These are phyloP conservation scores for Falco novaeseelandiae DNA, from an alignment of 2,797 vertebrate genomes.

Conservation along the genomic window DNA sequence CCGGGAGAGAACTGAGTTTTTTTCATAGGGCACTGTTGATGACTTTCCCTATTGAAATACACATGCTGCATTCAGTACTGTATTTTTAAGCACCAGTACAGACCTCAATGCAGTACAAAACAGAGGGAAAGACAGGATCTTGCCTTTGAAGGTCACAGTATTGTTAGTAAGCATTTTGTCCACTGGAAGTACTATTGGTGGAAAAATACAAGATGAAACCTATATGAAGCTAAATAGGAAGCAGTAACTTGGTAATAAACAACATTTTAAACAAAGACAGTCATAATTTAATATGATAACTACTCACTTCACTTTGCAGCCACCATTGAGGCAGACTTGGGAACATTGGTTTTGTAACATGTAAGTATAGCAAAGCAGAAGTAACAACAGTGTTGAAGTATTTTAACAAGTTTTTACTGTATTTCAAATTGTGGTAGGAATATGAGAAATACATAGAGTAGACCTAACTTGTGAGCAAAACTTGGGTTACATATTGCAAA, in stretches of 20 bases:
- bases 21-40: not conserved
- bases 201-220: conserved; percentile 3
- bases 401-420: not conserved
- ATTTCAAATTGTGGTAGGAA: not conserved
- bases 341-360: not conserved
- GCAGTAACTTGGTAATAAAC: not conserved
- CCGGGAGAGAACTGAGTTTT: not conserved
- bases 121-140: not conserved
- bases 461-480: not conserved
- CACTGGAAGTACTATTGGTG: not conserved
- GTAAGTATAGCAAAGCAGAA: not conserved
- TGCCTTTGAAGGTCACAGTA: conserved; percentile 38
- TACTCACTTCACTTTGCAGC: not conserved
- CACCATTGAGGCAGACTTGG: not conserved
- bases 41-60: not conserved
- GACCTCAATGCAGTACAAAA: conserved; percentile 1
- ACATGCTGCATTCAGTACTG: not conserved
- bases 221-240: not conserved
- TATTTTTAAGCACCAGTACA: not conserved
- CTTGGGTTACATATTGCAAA: not conserved
- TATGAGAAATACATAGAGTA: not conserved
- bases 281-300: not conserved
- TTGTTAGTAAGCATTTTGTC: not conserved
- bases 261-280: not conserved
- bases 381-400: not conserved